Evolutionary conservation across 2,113 vertebrate species (phyloP).

Genomic region (Saimiri boliviensis): DNA sequence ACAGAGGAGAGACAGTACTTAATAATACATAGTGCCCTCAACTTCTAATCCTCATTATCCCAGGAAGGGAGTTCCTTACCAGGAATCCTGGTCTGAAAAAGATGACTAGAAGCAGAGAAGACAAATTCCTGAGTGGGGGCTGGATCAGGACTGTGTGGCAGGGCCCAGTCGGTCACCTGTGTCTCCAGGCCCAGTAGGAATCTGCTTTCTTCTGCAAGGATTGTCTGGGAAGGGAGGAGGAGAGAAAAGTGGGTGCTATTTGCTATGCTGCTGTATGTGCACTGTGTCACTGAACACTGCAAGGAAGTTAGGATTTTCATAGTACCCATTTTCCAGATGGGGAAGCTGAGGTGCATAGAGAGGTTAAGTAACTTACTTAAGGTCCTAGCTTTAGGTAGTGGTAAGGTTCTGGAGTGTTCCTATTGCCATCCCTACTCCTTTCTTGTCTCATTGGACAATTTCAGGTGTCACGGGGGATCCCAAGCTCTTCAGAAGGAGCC

Average conservation of each 20-base stretch:
- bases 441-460: neutral
- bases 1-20: constrained; percentile 56
- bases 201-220: neutral
- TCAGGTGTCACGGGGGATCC: neutral
- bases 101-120: neutral
- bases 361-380: neutral
- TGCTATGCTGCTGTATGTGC: neutral
- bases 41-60: constrained; percentile 39
- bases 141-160: neutral
- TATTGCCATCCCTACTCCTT: neutral
- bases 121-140: neutral
- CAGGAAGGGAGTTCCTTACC: constrained; percentile 1
- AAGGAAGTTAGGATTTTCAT: neutral
- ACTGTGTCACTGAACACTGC: neutral
- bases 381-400: neutral
- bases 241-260: neutral
- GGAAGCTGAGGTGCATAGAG: neutral
- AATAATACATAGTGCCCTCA: constrained; percentile 28
- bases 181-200: neutral
- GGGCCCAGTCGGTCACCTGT: accelerated
- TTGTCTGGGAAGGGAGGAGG: neutral
- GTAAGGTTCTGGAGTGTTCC: neutral
- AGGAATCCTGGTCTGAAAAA: neutral
- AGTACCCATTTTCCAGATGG: neutral
- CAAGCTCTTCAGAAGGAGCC: neutral